Evolutionary conservation across 2,888 invertebrate species (phyloP), one percentile per base, ranked within the genome.

Genomic region (Zhengitettix transpicula): DNA sequence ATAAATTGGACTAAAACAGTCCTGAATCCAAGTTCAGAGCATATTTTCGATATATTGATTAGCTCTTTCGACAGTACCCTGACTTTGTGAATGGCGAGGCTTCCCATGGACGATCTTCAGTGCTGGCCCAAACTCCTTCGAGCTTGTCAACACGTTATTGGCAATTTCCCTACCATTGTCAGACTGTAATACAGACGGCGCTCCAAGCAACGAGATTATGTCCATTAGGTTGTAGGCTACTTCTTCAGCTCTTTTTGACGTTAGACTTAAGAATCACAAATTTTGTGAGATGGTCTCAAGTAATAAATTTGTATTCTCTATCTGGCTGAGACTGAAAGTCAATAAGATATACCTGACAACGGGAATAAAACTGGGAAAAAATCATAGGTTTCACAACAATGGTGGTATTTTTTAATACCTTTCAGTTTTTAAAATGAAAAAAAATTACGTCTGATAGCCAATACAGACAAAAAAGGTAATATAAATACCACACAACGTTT

Each of bases 231-330:
- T 58, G 58, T 69, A 63, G 40, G 72, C 71, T 15, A 73, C 71
- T 63, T 73, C 71, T 57, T 60, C 64, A 3, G 71, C 69, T 60
- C 62, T 61, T 60, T 72, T 71, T 5, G 64, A 67, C 65, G 67
- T 63, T n/a, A 73, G 62, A 9, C 72, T 59, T 56, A 71, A 64
- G 9, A 73, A 64, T 12, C 17, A 72, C 67, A 66, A 73, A 73
- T 67, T 73, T 71, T n/a, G 72, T 73, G 1, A 68, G 58, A 62
- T 71, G 69, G 58, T 72, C 71, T 65, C 72, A 71, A 59, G 72
- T 60, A 42, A 73, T 70, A 62, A 71, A 73, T 60, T 70, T 71
- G 63, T 61, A 70, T 41, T 67, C 60, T 16, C 64, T 63, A 66
- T 73, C 70, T 56, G 65, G 56, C n/a, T n/a, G n/a, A n/a, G n/a